Evolutionary conservation across 2,888 invertebrate genomes (phyloP), one percentile per base, ranked within the genome.

Genomic region (Agrotis ipsilon): DNA sequence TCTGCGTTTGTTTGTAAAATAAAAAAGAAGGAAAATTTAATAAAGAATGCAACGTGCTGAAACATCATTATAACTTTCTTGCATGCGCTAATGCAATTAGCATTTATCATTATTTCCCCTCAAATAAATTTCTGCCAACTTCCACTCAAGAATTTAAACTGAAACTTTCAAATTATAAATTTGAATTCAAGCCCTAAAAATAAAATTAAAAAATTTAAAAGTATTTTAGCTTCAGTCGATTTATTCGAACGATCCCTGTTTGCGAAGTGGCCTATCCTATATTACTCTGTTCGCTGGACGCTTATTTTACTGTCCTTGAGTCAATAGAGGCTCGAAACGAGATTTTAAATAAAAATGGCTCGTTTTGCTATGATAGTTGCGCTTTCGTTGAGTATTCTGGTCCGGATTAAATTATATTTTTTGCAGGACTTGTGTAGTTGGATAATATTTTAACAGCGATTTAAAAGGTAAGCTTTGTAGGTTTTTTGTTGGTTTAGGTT

Each of bases 261-360:
- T 86, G 81, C 76, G 77, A 86, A 88, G 85, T 87, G 86, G 86
- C 72, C 82, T 85, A 80, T 89, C 86, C 82, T 82, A 82, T 75
- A 71, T 81, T 78, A 81, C 75, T 68, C 62, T 75, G 80, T 73
- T 67, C 76, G 67, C 75, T 65, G 83, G 82, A 80, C 72, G 75
- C 68, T 74, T 78, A 65, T 68, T 76, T 75, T 64, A 71, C 68
- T 76, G 78, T 72, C 73, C 75, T 79, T 45, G 72, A 82, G 78
- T 80, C 77, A 80, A 82, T 81, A 79, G 62, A 68, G 55, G 62
- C 60, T 76, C 61, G 66, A 70, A 81, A 79, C 64, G 72, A 81
- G 67, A 61, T 75, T 81, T 84, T 73, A 83, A 83, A 80, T 80
- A 77, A 85, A 85, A 85, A 82, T 80, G 67, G 65, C 54, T 79